A percentile compares a stretch with the other conserved stretches of the same genome.
Conservation (phyloP, 2,113 vertebrate species). For the Hemicordylus capensis region DNA sequence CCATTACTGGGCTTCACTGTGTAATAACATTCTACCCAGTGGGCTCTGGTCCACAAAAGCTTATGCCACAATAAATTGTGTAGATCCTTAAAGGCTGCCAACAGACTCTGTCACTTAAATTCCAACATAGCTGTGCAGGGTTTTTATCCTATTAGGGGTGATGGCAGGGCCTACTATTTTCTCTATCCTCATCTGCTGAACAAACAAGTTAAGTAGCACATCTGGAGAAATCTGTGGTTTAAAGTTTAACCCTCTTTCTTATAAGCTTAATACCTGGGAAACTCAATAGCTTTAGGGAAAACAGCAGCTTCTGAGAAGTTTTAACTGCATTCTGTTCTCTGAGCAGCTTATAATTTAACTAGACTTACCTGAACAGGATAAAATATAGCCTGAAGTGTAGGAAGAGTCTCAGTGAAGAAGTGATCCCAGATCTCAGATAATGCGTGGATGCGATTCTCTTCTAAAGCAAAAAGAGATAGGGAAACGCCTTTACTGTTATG, state of each 20-base stretch:
- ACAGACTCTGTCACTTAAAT: background rate
- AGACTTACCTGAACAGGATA: conserved; percentile 92
- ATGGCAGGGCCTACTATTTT: background rate
- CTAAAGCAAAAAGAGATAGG: conserved; percentile 66
- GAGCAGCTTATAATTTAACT: background rate
- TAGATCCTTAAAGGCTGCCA: background rate
- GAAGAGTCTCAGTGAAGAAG: conserved; percentile 94
- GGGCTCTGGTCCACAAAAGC: background rate
- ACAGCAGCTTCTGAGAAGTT: background rate
- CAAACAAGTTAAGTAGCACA: background rate
- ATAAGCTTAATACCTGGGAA: background rate
- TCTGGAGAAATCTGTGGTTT: conserved; percentile 6
- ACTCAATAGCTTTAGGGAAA: background rate
- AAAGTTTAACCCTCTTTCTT: background rate
- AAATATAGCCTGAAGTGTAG: conserved; percentile 95
- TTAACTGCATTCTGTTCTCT: background rate
- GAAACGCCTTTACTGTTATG: background rate
- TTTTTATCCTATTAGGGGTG: background rate
- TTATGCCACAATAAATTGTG: background rate
- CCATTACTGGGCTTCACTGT: too few relatives aligned
- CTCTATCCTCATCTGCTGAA: background rate
- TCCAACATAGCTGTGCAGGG: background rate
- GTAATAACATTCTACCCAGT: too few relatives aligned
- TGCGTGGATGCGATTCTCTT: conserved; percentile 82
- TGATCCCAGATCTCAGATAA: conserved; percentile 89